Percentiles rank a stretch among this genome's conserved stretches.
These are phyloP conservation scores for Danaus melanippus DNA, from an alignment of 1,140 invertebrate species.

Conservation along the genomic window DNA sequence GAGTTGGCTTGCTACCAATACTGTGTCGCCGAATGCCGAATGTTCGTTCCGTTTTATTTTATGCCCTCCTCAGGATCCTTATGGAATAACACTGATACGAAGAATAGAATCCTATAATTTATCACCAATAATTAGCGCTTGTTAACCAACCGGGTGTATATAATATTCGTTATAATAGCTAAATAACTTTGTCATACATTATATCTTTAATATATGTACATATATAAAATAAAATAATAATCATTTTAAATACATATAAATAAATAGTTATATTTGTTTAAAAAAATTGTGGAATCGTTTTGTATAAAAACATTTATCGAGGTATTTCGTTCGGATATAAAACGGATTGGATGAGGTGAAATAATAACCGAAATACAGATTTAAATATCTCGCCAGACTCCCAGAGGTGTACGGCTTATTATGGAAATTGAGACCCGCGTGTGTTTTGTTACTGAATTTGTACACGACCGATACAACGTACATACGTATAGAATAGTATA, in stretches of 20 bases:
- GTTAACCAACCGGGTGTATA: too few relatives aligned
- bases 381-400: conserved; percentile 40
- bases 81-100: conserved; percentile 1
- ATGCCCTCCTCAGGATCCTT: conserved; percentile 58
- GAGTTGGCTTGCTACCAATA: conserved; percentile 60
- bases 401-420: conserved; percentile 46
- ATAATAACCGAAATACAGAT: conserved; percentile 49
- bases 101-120: too few relatives aligned
- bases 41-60: conserved; percentile 65
- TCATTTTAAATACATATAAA: not conserved
- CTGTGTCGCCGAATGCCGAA: conserved; percentile 46
- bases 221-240: not conserved
- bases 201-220: too few relatives aligned
- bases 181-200: too few relatives aligned
- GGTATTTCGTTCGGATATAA: conserved; percentile 30
- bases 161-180: too few relatives aligned
- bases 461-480: conserved; percentile 13
- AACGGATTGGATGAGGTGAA: conserved; percentile 49
- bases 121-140: too few relatives aligned
- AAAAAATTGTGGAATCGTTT: not conserved
- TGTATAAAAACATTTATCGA: conserved; percentile 30
- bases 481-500: conserved; percentile 7
- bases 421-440: conserved; percentile 56
- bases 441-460: conserved; percentile 60
- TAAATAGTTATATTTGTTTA: not conserved